phyloP scores from a whole-genome alignment of 1,140 invertebrate species.

The Procambarus virginalis region DNA sequence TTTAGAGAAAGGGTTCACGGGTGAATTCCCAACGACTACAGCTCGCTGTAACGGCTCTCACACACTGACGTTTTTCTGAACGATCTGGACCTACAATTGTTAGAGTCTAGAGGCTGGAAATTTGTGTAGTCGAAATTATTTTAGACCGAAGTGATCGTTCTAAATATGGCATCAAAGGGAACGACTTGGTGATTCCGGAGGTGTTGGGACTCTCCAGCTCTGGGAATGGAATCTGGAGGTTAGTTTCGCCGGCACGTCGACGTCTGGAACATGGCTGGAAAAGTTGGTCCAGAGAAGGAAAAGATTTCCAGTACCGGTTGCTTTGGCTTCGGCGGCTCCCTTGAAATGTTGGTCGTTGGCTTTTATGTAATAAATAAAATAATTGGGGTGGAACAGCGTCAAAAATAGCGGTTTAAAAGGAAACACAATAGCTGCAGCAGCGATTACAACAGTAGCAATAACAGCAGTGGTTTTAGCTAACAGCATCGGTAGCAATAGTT shows the following conservation, averaged over 20 bases:
- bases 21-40: constrained; percentile 18
- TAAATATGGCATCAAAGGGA: constrained; percentile 30
- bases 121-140: background rate
- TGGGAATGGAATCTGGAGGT: constrained; percentile 15
- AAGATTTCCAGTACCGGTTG: background rate
- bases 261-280: background rate
- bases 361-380: too few species aligned
- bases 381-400: too few species aligned
- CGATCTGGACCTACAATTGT: too few species aligned
- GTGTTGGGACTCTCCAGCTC: background rate
- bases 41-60: constrained; percentile 24
- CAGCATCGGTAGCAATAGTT: too few species aligned
- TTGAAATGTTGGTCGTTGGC: too few species aligned
- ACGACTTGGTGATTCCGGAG: background rate
- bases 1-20: constrained; percentile 1
- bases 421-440: too few species aligned
- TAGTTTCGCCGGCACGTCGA: background rate
- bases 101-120: background rate
- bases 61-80: background rate
- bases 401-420: too few species aligned
- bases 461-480: too few species aligned
- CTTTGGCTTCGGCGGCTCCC: too few species aligned
- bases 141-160: constrained; percentile 3
- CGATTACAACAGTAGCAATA: too few species aligned
- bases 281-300: background rate